Evolutionary conservation across 2,113 vertebrate species (phyloP).

Genomic region (Rhabdornis inornatus): DNA sequence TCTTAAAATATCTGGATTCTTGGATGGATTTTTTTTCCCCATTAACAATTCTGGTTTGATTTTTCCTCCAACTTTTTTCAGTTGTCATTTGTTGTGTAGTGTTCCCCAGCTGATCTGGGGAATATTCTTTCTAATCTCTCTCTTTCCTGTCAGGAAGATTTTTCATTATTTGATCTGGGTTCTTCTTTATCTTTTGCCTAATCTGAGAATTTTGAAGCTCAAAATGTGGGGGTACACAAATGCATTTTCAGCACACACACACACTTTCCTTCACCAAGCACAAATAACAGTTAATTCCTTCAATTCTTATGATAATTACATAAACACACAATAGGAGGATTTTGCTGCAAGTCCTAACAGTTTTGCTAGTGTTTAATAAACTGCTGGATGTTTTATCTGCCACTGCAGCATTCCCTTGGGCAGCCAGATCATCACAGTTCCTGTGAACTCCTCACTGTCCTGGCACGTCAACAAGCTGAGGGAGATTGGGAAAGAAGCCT

Average conservation of each 20-base stretch:
- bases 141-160: not conserved
- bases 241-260: not conserved
- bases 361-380: constrained; percentile 23
- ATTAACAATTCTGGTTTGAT: not conserved
- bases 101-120: not conserved
- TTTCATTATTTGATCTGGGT: not conserved
- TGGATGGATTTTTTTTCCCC: not conserved
- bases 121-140: not conserved
- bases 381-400: constrained; percentile 50
- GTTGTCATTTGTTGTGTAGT: not conserved
- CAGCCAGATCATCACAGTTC: constrained; percentile 93
- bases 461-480: constrained; percentile 95
- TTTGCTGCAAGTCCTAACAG: not conserved
- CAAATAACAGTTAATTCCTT: not conserved
- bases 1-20: not conserved
- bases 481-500: constrained; percentile 86
- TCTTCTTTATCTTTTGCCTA: not conserved
- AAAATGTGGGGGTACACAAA: not conserved
- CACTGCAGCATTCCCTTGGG: constrained; percentile 90
- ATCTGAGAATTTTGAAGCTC: not conserved
- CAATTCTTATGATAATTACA: not conserved
- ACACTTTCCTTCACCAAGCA: not conserved
- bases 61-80: not conserved
- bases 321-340: not conserved
- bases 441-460: constrained; percentile 93